Evolutionary conservation across 2,888 invertebrate genomes (phyloP), one percentile per base, ranked within the genome.

Genomic region (Gnatocerus cornutus): DNA sequence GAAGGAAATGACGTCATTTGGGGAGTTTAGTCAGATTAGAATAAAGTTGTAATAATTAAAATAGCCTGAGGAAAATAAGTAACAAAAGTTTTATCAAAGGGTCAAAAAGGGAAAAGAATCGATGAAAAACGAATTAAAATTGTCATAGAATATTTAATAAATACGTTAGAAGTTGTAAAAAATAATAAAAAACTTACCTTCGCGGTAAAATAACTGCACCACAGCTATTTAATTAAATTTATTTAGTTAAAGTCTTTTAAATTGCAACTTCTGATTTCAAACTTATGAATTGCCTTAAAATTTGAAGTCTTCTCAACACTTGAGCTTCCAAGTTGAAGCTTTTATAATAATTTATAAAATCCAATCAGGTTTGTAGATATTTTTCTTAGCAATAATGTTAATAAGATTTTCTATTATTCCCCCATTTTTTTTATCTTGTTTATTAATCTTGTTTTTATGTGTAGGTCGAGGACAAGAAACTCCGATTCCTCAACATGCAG

Each of bases 381-480:
- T 30, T 56, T 55, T n/a, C 29, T 21, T 56, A 58, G 16, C 12
- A 43, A 3, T 21, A 29, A 59, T 9, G 10, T 41, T 3, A 43
- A 9, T 58, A 7, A 13, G 21, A 14, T 41, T n/a, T 21, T 9
- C 8, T 14, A 9, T 16, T 8, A 21, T 30, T 45, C 1, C 9
- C 30, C 9, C 21, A 13, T 7, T 13, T 27, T 46, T 30, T 8
- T 39, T 39, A 13, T n/a, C 12, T 27, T 10, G 13, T 21, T 16
- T 50, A 59, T 59, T 67, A 67, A 66, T 67, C 52, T 50, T 33
- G 39, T 61, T 21, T 50, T 61, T 67, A 30, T 67, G 45, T 53
- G 10, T 61, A 67, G 67, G 66, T 10, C 16, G 16, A 43, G 45
- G 16, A 27, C n/a, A 5, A 10, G 10, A 30, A 1, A 3, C 10